phyloP scores from a whole-genome alignment of 2,888 invertebrate genomes.

The Desoria tigrina region DNA sequence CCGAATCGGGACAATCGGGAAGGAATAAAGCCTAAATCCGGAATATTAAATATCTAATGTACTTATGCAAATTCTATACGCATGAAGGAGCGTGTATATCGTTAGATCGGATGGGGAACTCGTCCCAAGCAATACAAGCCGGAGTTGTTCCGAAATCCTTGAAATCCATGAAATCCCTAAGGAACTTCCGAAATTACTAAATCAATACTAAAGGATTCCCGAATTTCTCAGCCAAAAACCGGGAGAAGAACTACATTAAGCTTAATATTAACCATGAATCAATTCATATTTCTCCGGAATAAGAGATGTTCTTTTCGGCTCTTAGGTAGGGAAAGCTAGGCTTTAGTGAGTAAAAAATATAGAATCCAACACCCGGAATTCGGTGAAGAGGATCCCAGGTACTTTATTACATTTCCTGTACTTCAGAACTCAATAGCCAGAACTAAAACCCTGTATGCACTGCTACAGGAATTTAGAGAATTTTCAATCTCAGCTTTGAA shows the following conservation, averaged over 20 bases:
- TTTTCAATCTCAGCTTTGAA: constrained; percentile 15
- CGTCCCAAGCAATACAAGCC: too few relatives aligned
- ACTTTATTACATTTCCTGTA: too few relatives aligned
- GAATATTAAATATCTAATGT: not conserved
- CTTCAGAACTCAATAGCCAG: too few relatives aligned
- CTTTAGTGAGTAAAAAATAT: not conserved
- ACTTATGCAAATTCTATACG: too few relatives aligned
- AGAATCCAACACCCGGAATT: not conserved
- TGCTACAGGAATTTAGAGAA: constrained; percentile 10
- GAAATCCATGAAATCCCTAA: too few relatives aligned
- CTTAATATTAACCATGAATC: not conserved
- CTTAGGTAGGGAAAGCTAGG: not conserved
- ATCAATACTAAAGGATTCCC: constrained; percentile 11
- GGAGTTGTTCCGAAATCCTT: too few relatives aligned
- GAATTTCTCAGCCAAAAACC: constrained; percentile 4
- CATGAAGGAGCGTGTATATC: too few relatives aligned
- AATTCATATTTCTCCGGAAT: not conserved
- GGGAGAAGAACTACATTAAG: not conserved
- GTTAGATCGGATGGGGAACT: too few relatives aligned
- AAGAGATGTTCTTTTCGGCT: not conserved
- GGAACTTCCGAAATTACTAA: constrained; percentile 10
- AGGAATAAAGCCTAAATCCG: not conserved
- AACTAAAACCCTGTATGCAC: too few relatives aligned
- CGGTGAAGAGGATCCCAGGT: not conserved
- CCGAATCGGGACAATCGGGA: not conserved